Percentiles rank a stretch among this genome's conserved stretches.
These are phyloP conservation scores for Aldabrachelys gigantea DNA, from an alignment of 2,113 vertebrate genomes.

Conservation along the genomic window DNA sequence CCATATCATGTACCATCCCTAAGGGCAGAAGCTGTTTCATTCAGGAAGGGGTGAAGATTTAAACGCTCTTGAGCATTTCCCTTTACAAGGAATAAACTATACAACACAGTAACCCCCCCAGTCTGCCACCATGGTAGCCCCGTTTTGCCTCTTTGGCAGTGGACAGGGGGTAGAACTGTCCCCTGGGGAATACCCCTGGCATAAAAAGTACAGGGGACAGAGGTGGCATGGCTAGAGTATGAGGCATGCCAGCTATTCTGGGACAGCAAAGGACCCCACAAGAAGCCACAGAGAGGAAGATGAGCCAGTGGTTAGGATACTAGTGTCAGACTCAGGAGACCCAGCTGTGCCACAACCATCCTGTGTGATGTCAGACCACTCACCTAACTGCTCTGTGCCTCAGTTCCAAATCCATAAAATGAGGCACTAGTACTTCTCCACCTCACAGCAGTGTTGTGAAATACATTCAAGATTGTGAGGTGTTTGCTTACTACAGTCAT, in stretches of 20 bases:
- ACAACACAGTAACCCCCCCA: accelerated
- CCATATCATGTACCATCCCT: too few relatives aligned
- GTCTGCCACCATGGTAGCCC: not conserved
- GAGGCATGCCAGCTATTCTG: not conserved
- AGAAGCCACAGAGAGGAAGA: not conserved
- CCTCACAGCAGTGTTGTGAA: not conserved
- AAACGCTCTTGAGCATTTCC: not conserved
- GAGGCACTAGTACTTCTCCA: not conserved
- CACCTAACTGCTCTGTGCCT: not conserved
- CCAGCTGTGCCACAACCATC: not conserved
- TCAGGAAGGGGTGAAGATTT: not conserved
- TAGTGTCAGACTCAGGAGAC: not conserved
- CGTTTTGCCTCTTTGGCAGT: not conserved
- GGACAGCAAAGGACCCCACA: not conserved
- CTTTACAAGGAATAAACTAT: not conserved
- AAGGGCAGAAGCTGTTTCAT: not conserved
- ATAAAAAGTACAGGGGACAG: accelerated
- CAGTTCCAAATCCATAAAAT: not conserved
- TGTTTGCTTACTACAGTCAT: not conserved
- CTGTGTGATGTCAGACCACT: not conserved
- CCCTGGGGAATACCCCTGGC: not conserved
- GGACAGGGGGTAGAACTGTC: accelerated
- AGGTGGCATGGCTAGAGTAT: not conserved
- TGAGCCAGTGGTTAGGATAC: not conserved
- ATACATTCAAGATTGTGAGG: not conserved